phyloP scores from a whole-genome alignment of 2,888 invertebrate genomes.

The Folsomia manolachei region DNA sequence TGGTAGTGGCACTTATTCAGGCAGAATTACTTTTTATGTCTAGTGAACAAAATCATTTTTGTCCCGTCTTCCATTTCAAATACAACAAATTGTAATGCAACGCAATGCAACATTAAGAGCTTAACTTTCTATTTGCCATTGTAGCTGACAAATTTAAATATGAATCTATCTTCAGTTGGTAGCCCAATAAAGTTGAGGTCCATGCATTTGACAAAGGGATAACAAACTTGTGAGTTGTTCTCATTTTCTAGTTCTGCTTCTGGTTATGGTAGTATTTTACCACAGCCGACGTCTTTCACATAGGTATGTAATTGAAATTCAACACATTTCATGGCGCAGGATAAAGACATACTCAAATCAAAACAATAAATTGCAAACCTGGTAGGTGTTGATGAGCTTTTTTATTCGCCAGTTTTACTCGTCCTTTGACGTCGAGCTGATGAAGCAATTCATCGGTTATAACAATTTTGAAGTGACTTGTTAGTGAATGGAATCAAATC shows the following conservation, averaged over 20 bases:
- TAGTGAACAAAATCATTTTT: neutral
- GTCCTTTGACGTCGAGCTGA: too few relatives aligned
- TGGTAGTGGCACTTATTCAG: neutral
- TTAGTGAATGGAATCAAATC: neutral
- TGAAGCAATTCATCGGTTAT: too few relatives aligned
- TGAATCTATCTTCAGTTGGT: neutral
- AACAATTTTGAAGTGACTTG: neutral
- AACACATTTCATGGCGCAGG: too few relatives aligned
- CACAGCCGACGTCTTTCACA: too few relatives aligned
- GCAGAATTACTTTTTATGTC: neutral
- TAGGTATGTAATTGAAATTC: too few relatives aligned
- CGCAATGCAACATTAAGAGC: neutral
- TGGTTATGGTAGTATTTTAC: too few relatives aligned
- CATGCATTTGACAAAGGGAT: too few relatives aligned
- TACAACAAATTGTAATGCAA: too few relatives aligned
- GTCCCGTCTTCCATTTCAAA: too few relatives aligned
- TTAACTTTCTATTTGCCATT: conserved; percentile 4
- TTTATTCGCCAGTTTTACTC: neutral
- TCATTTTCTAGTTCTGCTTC: neutral
- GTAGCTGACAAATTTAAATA: neutral
- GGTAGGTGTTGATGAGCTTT: neutral
- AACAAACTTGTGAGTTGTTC: neutral
- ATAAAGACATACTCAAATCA: too few relatives aligned
- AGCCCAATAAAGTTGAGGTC: too few relatives aligned
- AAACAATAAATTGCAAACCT: too few relatives aligned